These are phyloP conservation scores for Amblyopsis hoosieri DNA, from an alignment of 2,797 vertebrate species.

Conservation along the genomic window DNA sequence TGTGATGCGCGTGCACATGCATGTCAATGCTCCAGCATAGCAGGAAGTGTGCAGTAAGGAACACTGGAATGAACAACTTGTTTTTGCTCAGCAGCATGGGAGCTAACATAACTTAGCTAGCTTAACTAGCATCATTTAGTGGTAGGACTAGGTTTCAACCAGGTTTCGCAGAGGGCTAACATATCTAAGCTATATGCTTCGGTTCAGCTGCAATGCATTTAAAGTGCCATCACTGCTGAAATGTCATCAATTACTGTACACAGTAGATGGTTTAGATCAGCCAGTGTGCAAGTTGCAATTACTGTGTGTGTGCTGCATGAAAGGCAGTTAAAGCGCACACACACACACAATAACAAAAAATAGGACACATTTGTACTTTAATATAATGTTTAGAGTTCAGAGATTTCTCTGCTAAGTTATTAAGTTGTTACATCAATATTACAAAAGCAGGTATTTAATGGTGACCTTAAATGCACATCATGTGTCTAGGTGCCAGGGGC, in stretches of 20 bases:
- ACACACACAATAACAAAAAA: not conserved
- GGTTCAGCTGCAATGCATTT: constrained; percentile 9
- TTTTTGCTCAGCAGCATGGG: constrained; percentile 23
- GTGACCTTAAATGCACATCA: constrained; percentile 73
- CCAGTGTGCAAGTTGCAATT: constrained; percentile 23
- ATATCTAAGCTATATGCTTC: constrained; percentile 2
- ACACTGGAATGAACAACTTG: constrained; percentile 37
- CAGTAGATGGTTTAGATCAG: not conserved
- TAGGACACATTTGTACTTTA: constrained; percentile 6
- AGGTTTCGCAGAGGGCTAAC: too few species aligned
- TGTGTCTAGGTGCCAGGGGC: constrained; percentile 44
- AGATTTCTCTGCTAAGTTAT: constrained; percentile 62
- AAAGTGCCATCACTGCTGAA: not conserved
- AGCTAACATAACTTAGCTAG: too few species aligned
- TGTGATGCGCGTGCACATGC: constrained; percentile 41
- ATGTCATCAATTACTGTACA: constrained; percentile 2
- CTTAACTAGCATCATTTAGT: too few species aligned
- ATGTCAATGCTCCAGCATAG: constrained; percentile 65
- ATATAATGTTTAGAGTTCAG: constrained; percentile 43
- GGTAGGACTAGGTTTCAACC: too few species aligned
- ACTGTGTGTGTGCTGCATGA: constrained; percentile 15
- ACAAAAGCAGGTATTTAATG: constrained; percentile 77
- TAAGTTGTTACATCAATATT: constrained; percentile 66
- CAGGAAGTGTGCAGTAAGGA: constrained; percentile 58
- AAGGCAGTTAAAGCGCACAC: constrained; percentile 11